phyloP scores from a whole-genome alignment of 2,797 vertebrate genomes.

The Leucoraja ocellata region DNA sequence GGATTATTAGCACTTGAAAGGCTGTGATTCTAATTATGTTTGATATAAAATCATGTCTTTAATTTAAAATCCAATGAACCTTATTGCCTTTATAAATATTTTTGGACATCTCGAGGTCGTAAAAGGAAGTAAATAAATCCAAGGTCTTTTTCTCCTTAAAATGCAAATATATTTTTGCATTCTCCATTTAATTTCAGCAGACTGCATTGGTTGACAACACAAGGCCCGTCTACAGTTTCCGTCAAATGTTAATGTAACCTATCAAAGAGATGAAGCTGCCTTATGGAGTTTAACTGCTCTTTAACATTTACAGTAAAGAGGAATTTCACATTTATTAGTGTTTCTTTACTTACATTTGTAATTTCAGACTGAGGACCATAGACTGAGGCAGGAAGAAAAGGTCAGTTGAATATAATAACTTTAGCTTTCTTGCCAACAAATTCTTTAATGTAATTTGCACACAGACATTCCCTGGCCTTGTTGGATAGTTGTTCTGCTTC shows the following conservation, averaged over 20 bases:
- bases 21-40: neutral
- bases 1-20: neutral
- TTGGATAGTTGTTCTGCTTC: conserved; percentile 45
- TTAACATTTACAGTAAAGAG: neutral
- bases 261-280: neutral
- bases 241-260: neutral
- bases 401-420: conserved; percentile 55
- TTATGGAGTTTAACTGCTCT: neutral
- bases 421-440: conserved; percentile 53
- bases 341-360: neutral
- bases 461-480: conserved; percentile 55
- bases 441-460: conserved; percentile 65
- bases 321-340: conserved; percentile 2
- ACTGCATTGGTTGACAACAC: neutral
- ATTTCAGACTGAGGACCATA: conserved; percentile 47
- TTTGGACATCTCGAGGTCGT: neutral
- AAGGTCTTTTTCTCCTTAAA: neutral
- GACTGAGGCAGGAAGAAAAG: conserved; percentile 53
- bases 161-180: neutral
- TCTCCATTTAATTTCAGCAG: neutral
- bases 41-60: neutral
- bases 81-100: neutral
- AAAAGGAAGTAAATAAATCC: neutral
- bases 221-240: neutral
- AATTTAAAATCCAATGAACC: neutral